Evolutionary conservation across 1,140 invertebrate genomes (phyloP).

Genomic region (Polypedilum vanderplanki): DNA sequence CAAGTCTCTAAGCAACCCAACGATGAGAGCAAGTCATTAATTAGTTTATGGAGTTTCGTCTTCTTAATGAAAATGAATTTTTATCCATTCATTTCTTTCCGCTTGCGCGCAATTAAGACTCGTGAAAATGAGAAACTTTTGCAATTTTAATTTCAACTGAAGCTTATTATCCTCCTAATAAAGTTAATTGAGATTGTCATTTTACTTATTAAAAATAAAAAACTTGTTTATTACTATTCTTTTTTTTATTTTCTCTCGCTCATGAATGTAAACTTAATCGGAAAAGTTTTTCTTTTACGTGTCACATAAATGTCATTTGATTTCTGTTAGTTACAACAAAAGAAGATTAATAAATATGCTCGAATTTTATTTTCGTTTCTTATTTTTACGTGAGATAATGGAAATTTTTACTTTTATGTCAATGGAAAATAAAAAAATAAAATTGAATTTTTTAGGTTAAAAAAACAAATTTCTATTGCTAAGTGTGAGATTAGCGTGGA

Average conservation of each 20-base stretch:
- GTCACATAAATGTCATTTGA: no score
- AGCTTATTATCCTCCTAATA: constrained; percentile 18
- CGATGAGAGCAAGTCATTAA: constrained; percentile 7
- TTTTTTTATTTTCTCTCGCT: background rate
- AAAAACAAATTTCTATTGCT: no score
- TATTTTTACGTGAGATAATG: no score
- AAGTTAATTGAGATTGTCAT: constrained; percentile 25
- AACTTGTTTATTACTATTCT: background rate
- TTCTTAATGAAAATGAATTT: background rate
- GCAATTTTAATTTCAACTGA: constrained; percentile 8
- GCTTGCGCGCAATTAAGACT: background rate
- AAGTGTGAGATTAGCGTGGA: no score
- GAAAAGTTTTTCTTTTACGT: no score
- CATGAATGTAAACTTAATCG: no score
- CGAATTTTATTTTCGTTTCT: no score
- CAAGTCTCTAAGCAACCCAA: background rate
- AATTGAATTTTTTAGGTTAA: no score
- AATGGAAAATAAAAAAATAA: no score
- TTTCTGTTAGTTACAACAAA: no score
- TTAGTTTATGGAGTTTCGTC: constrained; percentile 27
- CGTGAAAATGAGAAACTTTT: constrained; percentile 9
- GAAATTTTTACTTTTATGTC: no score
- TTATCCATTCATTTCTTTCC: background rate
- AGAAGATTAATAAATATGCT: no score
- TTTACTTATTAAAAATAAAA: background rate